Evolutionary conservation across 2,113 vertebrate genomes (phyloP).

Genomic region (Antechinus flavipes): DNA sequence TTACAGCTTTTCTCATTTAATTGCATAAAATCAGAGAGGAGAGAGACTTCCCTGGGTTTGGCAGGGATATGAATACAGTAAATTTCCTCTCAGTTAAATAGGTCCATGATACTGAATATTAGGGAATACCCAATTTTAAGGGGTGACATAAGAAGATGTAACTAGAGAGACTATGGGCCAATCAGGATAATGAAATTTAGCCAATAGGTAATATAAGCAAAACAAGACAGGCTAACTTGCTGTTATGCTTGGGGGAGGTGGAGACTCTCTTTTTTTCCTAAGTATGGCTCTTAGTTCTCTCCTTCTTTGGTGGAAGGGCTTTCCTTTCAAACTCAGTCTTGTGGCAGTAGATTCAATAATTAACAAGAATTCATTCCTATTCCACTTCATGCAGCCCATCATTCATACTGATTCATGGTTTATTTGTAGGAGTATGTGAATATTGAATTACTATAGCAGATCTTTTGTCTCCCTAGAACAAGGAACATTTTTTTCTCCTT

Average conservation of each 20-base stretch:
- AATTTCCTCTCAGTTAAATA: constrained; percentile 15
- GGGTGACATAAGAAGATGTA: constrained; percentile 16
- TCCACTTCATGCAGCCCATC: not conserved
- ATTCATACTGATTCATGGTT: not conserved
- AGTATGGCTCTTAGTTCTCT: not conserved
- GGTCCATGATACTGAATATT: constrained; percentile 23
- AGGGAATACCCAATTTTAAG: constrained; percentile 8
- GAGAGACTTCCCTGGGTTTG: constrained; percentile 64
- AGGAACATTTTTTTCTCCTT: not conserved
- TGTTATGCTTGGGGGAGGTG: not conserved
- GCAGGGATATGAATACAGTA: constrained; percentile 45
- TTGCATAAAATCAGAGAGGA: constrained; percentile 75
- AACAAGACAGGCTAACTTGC: not conserved
- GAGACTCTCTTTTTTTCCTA: not conserved
- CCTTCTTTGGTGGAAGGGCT: not conserved
- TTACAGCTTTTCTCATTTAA: constrained; percentile 66
- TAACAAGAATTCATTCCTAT: not conserved
- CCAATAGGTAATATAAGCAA: not conserved
- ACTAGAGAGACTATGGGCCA: not conserved
- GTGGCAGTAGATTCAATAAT: not conserved
- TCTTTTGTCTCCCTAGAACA: not conserved
- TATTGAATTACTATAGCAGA: not conserved
- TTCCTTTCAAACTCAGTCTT: not conserved
- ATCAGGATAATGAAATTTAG: not conserved
- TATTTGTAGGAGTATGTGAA: not conserved